A percentile compares a stretch with the other conserved stretches of the same genome.
Conservation (phyloP, 1,140 invertebrate genomes). For the Oncopeltus fasciatus region DNA sequence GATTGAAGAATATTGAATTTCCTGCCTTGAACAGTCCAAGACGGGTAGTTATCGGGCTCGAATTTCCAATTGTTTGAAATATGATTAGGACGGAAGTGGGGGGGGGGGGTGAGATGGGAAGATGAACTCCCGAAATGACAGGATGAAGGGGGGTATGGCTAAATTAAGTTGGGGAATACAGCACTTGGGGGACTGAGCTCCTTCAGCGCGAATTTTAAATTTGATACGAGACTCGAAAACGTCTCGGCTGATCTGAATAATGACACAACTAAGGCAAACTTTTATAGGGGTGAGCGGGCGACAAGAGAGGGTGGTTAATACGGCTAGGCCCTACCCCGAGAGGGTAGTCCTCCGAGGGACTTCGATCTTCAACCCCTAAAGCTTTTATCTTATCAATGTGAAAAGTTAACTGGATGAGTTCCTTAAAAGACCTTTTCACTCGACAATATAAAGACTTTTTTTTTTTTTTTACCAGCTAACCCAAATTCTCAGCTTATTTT, state of each 20-base stretch:
- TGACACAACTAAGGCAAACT: background rate
- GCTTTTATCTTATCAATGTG: no score
- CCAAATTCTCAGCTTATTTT: no score
- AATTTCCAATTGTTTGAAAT: background rate
- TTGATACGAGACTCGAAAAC: background rate
- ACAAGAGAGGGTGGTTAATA: background rate
- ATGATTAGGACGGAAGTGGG: background rate
- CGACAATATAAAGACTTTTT: no score
- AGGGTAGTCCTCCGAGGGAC: no score
- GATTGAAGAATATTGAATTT: no score
- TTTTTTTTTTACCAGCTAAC: no score
- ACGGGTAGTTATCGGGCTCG: background rate
- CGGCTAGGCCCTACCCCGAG: background rate
- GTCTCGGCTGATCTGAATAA: background rate
- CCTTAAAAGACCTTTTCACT: no score
- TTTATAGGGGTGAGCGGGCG: background rate
- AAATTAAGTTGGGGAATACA: conserved; percentile 2
- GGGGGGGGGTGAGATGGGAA: background rate
- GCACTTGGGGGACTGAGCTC: background rate
- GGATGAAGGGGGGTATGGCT: background rate
- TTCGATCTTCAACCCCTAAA: no score
- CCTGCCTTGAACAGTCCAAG: no score
- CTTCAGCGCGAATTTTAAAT: conserved; percentile 2
- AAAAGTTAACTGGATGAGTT: no score
- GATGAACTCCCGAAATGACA: background rate